Evolutionary conservation across 1,140 invertebrate species (phyloP), one percentile per base, ranked within the genome.

Genomic region (Chymomyza costata): DNA sequence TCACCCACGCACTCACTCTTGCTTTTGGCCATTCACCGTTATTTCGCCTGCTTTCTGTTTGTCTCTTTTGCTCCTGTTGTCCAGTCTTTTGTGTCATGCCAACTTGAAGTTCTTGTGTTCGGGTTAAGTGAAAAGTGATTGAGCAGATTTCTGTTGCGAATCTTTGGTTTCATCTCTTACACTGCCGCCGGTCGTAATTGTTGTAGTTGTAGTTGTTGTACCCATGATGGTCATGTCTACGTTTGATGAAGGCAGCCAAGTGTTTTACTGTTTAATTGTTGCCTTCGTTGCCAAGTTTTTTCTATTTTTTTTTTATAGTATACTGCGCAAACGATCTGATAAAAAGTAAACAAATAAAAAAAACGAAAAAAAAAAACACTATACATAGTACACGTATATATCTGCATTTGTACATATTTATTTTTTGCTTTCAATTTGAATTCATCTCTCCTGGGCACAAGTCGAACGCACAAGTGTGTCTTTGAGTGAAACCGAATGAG

Each of bases 81-180:
- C 31, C 43, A 38, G 25, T 30, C 25, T n/a, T n/a, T n/a, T n/a
- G 21, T 19, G 37, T 44, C 45, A 39, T 48, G 43, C 59, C 63
- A 71, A 76, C 65, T 78, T 67, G 66, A 71, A 78, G 71, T 67
- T 76, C 73, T 71, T 78, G 71, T 76, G 71, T 71, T 78, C 78
- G 71, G 73, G 71, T 78, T 78, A 78, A 78, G 71, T 78, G 71
- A 78, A 78, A 78, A 78, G 71, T 78, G 71, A 78, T 78, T 78
- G 71, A 78, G 71, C 71, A 78, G 73, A 78, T 78, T 78, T 78
- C 67, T 80, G 73, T 78, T 67, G 58, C 73, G 63, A 80, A 80
- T 78, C 67, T 80, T 80, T 80, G 16, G 66, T 65, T 55, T 71
- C 57, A 65, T 61, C 54, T 53, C 39, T 28, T 40, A 7, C 21